Evolutionary conservation across 2,797 vertebrate species (phyloP).

Genomic region (Gymnodraco acuticeps): DNA sequence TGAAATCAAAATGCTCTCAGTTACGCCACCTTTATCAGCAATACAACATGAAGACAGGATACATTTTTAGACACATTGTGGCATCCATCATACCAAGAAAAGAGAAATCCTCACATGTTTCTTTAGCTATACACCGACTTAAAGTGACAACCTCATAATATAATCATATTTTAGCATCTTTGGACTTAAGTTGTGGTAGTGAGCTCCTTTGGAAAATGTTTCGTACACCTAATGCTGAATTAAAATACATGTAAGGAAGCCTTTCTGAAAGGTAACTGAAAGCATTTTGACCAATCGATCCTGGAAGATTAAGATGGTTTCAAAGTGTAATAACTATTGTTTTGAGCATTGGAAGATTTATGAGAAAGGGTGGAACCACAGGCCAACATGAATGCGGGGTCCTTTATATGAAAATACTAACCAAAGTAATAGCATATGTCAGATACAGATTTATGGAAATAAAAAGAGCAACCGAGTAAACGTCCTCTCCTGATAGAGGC

Average conservation of each 20-base stretch:
- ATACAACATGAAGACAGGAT: neutral
- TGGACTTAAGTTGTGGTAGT: neutral
- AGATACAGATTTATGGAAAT: neutral
- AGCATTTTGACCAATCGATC: slow-evolving; percentile 44
- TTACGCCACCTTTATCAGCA: slow-evolving; percentile 34
- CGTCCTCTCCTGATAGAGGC: slow-evolving; percentile 1
- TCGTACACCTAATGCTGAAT: neutral
- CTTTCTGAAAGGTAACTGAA: slow-evolving; percentile 31
- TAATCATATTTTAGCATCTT: neutral
- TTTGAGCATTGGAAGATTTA: slow-evolving; percentile 50
- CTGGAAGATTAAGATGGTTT: slow-evolving; percentile 52
- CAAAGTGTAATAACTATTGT: slow-evolving; percentile 43
- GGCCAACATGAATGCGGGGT: slow-evolving; percentile 54
- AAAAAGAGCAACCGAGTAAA: neutral
- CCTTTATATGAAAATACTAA: slow-evolving; percentile 51
- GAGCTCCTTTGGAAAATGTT: neutral
- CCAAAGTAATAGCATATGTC: neutral
- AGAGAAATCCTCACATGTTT: neutral
- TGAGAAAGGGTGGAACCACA: slow-evolving; percentile 50
- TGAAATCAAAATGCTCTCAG: slow-evolving; percentile 58
- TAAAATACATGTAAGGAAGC: neutral
- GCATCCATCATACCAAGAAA: neutral
- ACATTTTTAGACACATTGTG: neutral
- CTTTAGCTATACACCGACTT: neutral
- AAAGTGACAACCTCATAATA: neutral